These are phyloP conservation scores for Elaphurus davidianus DNA, from an alignment of 2,113 vertebrate genomes.

Conservation along the genomic window DNA sequence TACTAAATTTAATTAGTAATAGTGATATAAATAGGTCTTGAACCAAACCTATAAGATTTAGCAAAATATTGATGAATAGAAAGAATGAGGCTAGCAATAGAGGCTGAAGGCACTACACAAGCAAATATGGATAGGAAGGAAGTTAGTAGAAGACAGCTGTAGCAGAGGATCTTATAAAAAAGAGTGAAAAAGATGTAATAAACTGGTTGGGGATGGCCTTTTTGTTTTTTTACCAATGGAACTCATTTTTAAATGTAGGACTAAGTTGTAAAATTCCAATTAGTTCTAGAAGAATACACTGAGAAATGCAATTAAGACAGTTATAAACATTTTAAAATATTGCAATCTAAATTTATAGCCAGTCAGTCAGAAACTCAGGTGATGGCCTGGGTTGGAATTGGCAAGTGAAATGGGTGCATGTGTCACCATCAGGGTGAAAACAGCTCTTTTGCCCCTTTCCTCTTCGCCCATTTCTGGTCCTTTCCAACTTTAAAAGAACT, in stretches of 20 bases:
- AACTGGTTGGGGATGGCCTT: not conserved
- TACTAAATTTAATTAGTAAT: not conserved
- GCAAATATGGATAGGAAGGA: not conserved
- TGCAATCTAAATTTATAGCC: not conserved
- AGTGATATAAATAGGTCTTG: not conserved
- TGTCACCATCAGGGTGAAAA: not conserved
- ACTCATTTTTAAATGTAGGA: not conserved
- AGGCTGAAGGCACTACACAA: not conserved
- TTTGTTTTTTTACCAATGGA: not conserved
- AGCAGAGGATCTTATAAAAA: not conserved
- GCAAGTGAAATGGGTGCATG: not conserved
- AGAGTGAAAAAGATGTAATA: not conserved
- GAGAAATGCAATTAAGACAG: not conserved
- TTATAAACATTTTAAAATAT: not conserved
- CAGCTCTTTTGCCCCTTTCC: not conserved
- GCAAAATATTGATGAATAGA: not conserved
- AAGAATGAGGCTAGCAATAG: not conserved
- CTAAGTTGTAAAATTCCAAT: not conserved
- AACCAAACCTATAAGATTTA: not conserved
- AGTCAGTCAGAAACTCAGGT: not conserved
- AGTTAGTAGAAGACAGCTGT: not conserved
- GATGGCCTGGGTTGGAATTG: not conserved
- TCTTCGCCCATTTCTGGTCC: not conserved
- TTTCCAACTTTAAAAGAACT: not conserved
- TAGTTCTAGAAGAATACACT: not conserved